Evolutionary conservation across 1,140 invertebrate genomes (phyloP).

Genomic region (Archivesica marissinica): DNA sequence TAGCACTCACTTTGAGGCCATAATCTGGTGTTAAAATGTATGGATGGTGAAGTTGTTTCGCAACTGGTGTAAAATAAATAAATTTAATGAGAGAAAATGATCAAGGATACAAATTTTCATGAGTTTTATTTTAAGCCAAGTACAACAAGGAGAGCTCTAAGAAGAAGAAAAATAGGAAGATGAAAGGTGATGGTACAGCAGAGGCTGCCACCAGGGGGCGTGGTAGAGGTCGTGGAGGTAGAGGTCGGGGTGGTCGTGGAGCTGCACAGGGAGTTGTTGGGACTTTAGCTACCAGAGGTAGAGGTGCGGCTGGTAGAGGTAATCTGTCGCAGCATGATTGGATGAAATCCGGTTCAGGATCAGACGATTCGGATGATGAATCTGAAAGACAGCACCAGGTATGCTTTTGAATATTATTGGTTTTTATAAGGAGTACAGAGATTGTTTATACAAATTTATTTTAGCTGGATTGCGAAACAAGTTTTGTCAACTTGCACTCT

Average conservation of each 20-base stretch:
- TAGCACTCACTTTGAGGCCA: no score
- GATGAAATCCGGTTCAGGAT: conserved; percentile 61
- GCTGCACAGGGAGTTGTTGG: conserved; percentile 42
- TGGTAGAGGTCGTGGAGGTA: conserved; percentile 28
- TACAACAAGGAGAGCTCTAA: conserved; percentile 83
- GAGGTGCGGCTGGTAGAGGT: not conserved
- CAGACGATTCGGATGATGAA: conserved; percentile 69
- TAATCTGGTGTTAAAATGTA: no score
- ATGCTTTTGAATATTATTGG: no score
- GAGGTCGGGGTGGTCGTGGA: conserved; percentile 40
- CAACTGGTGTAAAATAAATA: no score
- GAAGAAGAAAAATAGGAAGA: conserved; percentile 79
- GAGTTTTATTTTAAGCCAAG: conserved; percentile 79
- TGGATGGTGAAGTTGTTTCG: no score
- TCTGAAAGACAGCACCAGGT: conserved; percentile 39
- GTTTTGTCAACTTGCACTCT: no score
- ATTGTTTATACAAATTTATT: no score
- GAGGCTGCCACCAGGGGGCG: not conserved
- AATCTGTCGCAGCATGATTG: conserved; percentile 45
- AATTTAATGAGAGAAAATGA: no score
- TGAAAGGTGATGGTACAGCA: not conserved
- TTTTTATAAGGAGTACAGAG: no score
- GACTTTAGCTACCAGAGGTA: conserved; percentile 44
- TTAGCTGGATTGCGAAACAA: no score
- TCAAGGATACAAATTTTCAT: no score